Percentiles rank a stretch among this genome's conserved stretches.
phyloP scores from a whole-genome alignment of 1,140 invertebrate species.

The Drosophila sp. region DNA sequence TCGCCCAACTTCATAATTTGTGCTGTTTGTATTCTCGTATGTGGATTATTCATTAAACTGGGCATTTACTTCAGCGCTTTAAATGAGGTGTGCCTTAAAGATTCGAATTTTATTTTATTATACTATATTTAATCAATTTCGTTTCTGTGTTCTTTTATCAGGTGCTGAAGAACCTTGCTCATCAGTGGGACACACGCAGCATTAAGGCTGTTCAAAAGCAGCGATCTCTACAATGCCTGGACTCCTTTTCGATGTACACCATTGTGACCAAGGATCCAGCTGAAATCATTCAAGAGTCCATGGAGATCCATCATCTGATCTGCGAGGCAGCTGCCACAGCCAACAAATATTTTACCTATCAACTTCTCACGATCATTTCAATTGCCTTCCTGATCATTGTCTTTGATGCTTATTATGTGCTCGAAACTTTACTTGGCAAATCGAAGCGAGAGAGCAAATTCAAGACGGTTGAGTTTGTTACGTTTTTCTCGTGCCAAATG shows the following conservation, averaged over 20 bases:
- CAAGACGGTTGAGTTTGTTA: slow-evolving; percentile 80
- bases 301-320: slow-evolving; percentile 83
- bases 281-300: slow-evolving; percentile 84
- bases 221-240: slow-evolving; percentile 71
- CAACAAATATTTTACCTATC: slow-evolving; percentile 84
- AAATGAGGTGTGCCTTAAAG: slow-evolving; percentile 64
- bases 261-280: slow-evolving; percentile 78
- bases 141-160: slow-evolving; percentile 14
- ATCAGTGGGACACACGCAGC: slow-evolving; percentile 74
- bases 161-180: slow-evolving; percentile 76
- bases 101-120: too few relatives aligned
- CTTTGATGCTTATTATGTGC: slow-evolving; percentile 82
- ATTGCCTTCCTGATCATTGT: slow-evolving; percentile 84
- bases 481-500: slow-evolving; percentile 83
- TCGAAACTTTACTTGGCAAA: slow-evolving; percentile 82
- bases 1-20: slow-evolving; percentile 59
- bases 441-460: slow-evolving; percentile 80
- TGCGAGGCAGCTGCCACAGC: slow-evolving; percentile 82
- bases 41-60: slow-evolving; percentile 57
- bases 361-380: slow-evolving; percentile 79
- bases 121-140: background rate
- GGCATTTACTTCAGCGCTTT: slow-evolving; percentile 59
- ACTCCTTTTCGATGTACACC: slow-evolving; percentile 83
- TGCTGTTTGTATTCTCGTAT: slow-evolving; percentile 42
- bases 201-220: slow-evolving; percentile 72